A percentile compares a stretch with the other conserved stretches of the same genome.
Evolutionary conservation across 2,888 invertebrate genomes (phyloP).

Genomic region (Dendrolimus pini): DNA sequence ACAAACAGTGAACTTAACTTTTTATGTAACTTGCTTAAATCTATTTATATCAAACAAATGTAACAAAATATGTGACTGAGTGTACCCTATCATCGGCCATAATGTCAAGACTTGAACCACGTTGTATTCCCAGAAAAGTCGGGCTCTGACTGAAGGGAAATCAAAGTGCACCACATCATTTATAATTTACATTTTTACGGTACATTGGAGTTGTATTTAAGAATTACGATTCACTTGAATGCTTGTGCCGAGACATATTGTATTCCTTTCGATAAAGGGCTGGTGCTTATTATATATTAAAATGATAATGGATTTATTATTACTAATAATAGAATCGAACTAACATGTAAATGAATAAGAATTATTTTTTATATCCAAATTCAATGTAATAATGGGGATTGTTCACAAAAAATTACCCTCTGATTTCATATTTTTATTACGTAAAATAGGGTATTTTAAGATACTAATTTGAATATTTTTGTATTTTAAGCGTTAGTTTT

Average conservation of each 20-base stretch:
- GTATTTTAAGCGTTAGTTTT: no score
- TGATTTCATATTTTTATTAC: no score
- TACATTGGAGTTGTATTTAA: slow-evolving; percentile 50
- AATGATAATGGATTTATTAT: no score
- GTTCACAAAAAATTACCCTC: no score
- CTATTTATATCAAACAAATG: slow-evolving; percentile 3
- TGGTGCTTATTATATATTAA: slow-evolving; percentile 17
- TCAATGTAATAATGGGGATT: no score
- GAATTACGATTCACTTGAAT: slow-evolving; percentile 52
- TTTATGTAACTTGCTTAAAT: background rate
- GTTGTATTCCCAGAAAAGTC: slow-evolving; percentile 27
- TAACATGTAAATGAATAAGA: no score
- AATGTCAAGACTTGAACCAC: slow-evolving; percentile 14
- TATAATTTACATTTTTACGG: slow-evolving; percentile 53
- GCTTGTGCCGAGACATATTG: slow-evolving; percentile 48
- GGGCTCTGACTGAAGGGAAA: slow-evolving; percentile 48
- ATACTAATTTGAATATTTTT: no score
- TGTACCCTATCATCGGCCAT: slow-evolving; percentile 59
- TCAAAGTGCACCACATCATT: slow-evolving; percentile 37
- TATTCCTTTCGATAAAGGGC: slow-evolving; percentile 43
- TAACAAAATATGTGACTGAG: slow-evolving; percentile 2
- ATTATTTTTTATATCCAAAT: no score
- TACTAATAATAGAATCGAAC: no score
- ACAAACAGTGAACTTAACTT: slow-evolving; percentile 13
- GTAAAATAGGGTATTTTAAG: no score